Conservation (phyloP, 2,113 vertebrate species). For the Rhipidura dahli region DNA sequence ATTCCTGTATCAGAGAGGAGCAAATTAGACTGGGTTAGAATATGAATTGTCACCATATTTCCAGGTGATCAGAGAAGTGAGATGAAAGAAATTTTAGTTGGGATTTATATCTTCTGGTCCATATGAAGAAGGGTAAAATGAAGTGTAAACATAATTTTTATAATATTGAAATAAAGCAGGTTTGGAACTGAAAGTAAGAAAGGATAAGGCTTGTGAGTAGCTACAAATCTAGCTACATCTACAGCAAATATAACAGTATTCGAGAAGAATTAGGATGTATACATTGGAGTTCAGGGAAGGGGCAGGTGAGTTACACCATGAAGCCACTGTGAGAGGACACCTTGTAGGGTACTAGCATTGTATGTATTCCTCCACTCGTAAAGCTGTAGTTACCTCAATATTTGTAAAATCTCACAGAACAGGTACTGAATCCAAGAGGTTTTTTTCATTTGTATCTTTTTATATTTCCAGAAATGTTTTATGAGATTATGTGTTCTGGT, state of each 20-base stretch:
- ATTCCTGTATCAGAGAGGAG: neutral
- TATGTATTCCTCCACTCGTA: neutral
- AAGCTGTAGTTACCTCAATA: neutral
- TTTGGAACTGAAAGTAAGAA: neutral
- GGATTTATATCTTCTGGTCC: neutral
- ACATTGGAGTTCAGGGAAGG: neutral
- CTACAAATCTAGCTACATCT: neutral
- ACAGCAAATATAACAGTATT: neutral
- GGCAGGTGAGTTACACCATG: neutral
- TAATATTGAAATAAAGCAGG: neutral
- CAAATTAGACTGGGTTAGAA: neutral
- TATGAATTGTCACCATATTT: neutral
- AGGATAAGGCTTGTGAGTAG: neutral
- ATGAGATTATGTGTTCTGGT: neutral
- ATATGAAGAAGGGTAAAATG: neutral
- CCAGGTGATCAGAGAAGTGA: accelerated
- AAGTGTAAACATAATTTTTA: neutral
- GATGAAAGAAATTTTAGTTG: neutral
- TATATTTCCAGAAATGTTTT: neutral
- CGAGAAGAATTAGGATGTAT: neutral
- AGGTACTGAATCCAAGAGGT: neutral
- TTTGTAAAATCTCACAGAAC: neutral
- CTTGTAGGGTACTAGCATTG: neutral
- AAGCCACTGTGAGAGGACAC: neutral
- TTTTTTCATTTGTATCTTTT: neutral